Evolutionary conservation across 2,888 invertebrate genomes (phyloP).

Genomic region (Nemotelus nigrinus): DNA sequence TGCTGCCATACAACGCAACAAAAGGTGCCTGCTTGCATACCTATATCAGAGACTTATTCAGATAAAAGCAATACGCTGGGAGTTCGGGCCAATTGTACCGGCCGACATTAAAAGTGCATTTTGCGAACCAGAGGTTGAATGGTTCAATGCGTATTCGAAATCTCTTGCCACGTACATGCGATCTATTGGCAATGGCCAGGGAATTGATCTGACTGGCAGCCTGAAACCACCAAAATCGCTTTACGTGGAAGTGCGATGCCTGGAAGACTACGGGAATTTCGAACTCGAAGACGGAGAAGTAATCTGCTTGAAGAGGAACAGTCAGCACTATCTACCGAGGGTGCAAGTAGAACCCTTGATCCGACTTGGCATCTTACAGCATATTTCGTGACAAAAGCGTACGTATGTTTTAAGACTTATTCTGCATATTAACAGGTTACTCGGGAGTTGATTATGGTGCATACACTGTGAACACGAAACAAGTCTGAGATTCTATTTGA

Average conservation of each 20-base stretch:
- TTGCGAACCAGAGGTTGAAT: constrained; percentile 83
- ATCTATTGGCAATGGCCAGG: constrained; percentile 82
- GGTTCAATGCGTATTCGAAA: constrained; percentile 90
- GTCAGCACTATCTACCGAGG: constrained; percentile 88
- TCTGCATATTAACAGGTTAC: not conserved
- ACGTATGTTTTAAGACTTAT: not conserved
- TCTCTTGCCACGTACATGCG: constrained; percentile 90
- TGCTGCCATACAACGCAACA: constrained; percentile 85
- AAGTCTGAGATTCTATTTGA: not conserved
- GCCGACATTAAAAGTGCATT: constrained; percentile 82
- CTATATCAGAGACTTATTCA: constrained; percentile 82
- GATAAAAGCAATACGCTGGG: constrained; percentile 91
- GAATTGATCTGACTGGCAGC: constrained; percentile 87
- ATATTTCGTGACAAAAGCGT: constrained; percentile 65
- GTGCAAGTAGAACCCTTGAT: constrained; percentile 90
- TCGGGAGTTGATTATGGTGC: not conserved
- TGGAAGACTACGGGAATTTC: constrained; percentile 91
- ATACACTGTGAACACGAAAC: not conserved
- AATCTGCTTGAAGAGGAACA: constrained; percentile 87
- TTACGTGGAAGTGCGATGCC: constrained; percentile 90
- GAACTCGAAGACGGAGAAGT: constrained; percentile 95
- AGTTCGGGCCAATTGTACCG: constrained; percentile 92
- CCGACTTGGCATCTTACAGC: constrained; percentile 87
- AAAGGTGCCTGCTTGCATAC: constrained; percentile 87
- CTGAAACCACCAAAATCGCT: constrained; percentile 91